Evolutionary conservation across 2,113 vertebrate genomes (phyloP).

Genomic region (Procavia capensis): DNA sequence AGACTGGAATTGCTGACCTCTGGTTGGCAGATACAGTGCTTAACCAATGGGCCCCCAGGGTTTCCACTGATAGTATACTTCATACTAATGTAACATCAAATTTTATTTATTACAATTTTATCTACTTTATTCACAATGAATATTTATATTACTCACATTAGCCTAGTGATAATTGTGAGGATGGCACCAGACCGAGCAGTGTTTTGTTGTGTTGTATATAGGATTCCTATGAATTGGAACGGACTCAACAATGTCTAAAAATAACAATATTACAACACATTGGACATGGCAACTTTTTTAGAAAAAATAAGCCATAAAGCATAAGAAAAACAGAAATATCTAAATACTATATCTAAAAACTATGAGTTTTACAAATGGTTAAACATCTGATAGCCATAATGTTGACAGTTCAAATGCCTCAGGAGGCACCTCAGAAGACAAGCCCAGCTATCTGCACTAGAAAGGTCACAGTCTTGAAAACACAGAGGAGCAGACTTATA

Average conservation of each 20-base stretch:
- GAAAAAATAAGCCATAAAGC: not conserved
- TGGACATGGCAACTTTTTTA: not conserved
- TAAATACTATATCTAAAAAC: not conserved
- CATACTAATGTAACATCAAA: not conserved
- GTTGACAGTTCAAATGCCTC: not conserved
- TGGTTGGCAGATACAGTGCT: too few relatives aligned
- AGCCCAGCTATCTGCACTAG: not conserved
- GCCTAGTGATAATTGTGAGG: too few relatives aligned
- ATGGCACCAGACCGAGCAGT: too few relatives aligned
- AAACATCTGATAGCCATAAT: not conserved
- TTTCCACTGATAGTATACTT: too few relatives aligned
- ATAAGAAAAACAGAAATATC: not conserved
- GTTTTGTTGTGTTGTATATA: too few relatives aligned
- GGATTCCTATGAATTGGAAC: too few relatives aligned
- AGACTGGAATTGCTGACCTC: too few relatives aligned
- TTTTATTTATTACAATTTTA: not conserved
- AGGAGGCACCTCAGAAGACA: not conserved
- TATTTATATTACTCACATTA: not conserved
- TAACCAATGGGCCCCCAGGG: too few relatives aligned
- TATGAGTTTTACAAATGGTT: not conserved
- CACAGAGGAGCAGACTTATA: not conserved
- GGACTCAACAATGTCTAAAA: too few relatives aligned
- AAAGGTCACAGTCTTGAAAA: not conserved
- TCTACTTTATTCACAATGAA: not conserved
- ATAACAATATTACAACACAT: not conserved